Conservation (phyloP, 53 echinoderm and acorn worm genomes). For the Stichopus horrens region DNA sequence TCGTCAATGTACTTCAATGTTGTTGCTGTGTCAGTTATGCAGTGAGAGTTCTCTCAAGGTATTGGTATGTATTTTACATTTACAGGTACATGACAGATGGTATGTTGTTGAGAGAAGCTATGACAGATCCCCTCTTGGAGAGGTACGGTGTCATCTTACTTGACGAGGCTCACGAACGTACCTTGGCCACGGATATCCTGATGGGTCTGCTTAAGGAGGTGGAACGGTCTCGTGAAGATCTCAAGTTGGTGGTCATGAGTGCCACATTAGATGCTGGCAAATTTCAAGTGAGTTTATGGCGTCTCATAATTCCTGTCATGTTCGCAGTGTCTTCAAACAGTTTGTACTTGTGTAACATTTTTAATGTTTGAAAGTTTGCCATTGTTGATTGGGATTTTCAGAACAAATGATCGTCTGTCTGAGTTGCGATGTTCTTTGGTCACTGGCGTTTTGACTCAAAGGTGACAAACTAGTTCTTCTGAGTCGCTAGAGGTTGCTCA, state of each 20-base stretch:
- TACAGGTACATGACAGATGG: constrained; percentile 99
- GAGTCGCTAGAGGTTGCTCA: no score
- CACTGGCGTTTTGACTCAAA: no score
- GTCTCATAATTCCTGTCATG: not conserved
- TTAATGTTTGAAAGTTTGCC: no score
- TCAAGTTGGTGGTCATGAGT: constrained; percentile 96
- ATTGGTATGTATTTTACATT: not conserved
- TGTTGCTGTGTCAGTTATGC: no score
- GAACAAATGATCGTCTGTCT: no score
- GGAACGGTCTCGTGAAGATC: constrained; percentile 82
- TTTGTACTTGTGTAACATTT: no score
- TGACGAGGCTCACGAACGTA: constrained; percentile 98
- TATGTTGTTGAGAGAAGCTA: constrained; percentile 96
- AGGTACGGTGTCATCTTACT: constrained; percentile 94
- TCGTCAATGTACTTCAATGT: no score
- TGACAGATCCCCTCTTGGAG: constrained; percentile 95
- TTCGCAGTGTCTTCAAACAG: no score
- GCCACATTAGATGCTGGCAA: constrained; percentile 99
- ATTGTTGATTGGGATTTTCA: no score
- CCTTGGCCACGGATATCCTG: constrained; percentile 94
- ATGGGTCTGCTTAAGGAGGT: constrained; percentile 99
- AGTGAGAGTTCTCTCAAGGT: not conserved
- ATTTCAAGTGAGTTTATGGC: constrained; percentile 74
- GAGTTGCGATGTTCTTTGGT: no score
- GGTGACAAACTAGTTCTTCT: no score